Evolutionary conservation across 2,113 vertebrate species (phyloP), one percentile per base, ranked within the genome.

Genomic region (Campylorhamphus procurvoides): DNA sequence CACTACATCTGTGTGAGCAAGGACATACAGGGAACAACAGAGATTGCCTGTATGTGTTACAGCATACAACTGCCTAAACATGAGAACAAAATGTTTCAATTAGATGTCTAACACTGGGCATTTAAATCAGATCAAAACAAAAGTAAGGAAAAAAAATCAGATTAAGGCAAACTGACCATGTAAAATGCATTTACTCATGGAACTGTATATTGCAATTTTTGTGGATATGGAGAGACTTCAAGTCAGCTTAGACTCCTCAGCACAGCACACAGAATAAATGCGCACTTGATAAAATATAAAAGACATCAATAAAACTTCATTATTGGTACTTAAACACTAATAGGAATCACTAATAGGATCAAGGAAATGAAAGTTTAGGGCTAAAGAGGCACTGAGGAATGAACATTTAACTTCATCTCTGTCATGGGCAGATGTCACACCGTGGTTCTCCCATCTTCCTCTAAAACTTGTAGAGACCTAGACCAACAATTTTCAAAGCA

Each of bases 21-120:
- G 47, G 15, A 73, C 12, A 27, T 19, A 64, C 5, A 44, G 27
- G 16, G 10, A 69, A 14, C 31, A 62, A 53, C 46, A 64, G 22
- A 73, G 49, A 53, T 4, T 1, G 1, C 25, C 40, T 56, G 33
- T 24, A 12, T 56, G 33, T 24, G 13, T 64, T 47, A 77, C 63
- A 60, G 40, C 6, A n/a, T 19, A 33, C 0, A 0, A 7, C 25
- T 39, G 6, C 7, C 58, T 50, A 82, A n/a, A 66, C 25, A 42
- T 3, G 18, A 62, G 44, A 77, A 59, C 18, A 80, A 79, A 90
- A 79, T 39, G 12, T 67, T 84, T 71, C 56, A 58, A 50, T 67
- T 76, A 15, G 8, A 22, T 2, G 3, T 25, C n/a, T 71, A 66
- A 56, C 19, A 42, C 3, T 1, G 3, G n/a, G 14, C 19, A 58